Evolutionary conservation across 2,797 vertebrate genomes (phyloP), one percentile per base, ranked within the genome.

Genomic region (Halcyon leucocephala): DNA sequence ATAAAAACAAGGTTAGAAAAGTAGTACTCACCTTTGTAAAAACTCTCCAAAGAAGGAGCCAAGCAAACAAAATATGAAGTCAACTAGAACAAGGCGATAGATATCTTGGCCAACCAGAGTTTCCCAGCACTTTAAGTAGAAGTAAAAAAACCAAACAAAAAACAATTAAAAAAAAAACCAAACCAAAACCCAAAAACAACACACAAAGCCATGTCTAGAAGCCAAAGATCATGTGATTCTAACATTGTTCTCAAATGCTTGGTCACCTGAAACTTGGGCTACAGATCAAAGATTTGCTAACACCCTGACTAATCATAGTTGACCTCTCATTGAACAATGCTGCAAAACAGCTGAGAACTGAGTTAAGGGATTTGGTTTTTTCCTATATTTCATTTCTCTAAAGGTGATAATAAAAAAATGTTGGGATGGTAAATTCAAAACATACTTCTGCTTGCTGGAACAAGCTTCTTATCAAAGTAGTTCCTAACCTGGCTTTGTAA

Each of bases 31-130:
- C 99, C 99, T 99, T 94, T 97, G 98, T n/a, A 99, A 97, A 97
- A 99, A 99, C 97, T 99, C 99, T 79, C 99, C 99, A 92, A 99
- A 99, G 94, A 99, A 98, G 39, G 99, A 99, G 90, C 99, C 99
- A 33, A 99, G 82, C 96, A 99, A 97, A 49, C 98, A 98, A 96
- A 99, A 99, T 48, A 99, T 74, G 86, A 99, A 99, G 97, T 99
- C 99, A 78, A 99, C 96, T 35, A 99, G 93, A 81, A 99, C 98
- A 91, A 99, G 97, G 14, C 99, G 98, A 97, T 99, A 99, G 90
- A 99, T 98, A 78, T 99, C 99, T 96, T 99, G 99, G 77, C 99
- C 99, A 42, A 99, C 97, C 73, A 98, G 95, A 15, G 99, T 98
- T 97, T 99, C 99, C 99, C 99, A 99, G 93, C 99, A 99, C 99